Percentiles rank a stretch among this genome's conserved stretches.
Conservation (phyloP, 30 jellyfish, hydroid and myxozoan species). For the Pseudorhiza aurosa region DNA sequence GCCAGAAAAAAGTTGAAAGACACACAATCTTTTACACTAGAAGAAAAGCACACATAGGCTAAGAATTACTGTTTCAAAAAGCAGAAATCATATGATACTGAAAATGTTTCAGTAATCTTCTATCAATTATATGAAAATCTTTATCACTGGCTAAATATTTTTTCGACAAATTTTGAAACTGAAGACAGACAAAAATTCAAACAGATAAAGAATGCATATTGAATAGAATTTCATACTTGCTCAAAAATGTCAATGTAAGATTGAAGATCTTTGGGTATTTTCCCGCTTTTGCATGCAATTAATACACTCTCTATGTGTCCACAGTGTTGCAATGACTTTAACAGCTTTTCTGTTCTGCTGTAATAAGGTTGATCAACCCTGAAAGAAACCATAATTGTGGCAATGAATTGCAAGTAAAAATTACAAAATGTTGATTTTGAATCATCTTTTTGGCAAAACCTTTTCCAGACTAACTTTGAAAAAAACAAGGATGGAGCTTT, state of each 20-base stretch:
- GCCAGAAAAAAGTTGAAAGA: constrained; percentile 86
- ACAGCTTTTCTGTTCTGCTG: constrained; percentile 60
- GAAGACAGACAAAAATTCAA: neutral
- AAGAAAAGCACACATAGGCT: no score
- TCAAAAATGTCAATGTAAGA: constrained; percentile 49
- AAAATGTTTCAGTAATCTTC: no score
- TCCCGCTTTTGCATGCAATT: constrained; percentile 83
- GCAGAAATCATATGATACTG: neutral
- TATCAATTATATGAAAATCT: no score
- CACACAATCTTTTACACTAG: constrained; percentile 87
- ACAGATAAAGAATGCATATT: neutral
- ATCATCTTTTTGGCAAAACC: no score
- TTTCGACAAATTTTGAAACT: neutral
- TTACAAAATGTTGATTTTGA: no score
- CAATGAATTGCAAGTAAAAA: no score
- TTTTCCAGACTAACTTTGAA: no score
- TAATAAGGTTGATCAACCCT: constrained; percentile 96
- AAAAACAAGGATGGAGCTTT: no score
- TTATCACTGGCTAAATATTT: no score
- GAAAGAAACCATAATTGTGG: neutral
- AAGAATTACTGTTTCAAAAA: no score
- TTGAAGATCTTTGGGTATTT: constrained; percentile 42
- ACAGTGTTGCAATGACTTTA: constrained; percentile 78
- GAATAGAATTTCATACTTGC: constrained; percentile 14
- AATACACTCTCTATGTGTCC: constrained; percentile 61